Base-by-base conservation (phyloP, 2,888 invertebrate genomes). In the Alsophila aescularia region DNA sequence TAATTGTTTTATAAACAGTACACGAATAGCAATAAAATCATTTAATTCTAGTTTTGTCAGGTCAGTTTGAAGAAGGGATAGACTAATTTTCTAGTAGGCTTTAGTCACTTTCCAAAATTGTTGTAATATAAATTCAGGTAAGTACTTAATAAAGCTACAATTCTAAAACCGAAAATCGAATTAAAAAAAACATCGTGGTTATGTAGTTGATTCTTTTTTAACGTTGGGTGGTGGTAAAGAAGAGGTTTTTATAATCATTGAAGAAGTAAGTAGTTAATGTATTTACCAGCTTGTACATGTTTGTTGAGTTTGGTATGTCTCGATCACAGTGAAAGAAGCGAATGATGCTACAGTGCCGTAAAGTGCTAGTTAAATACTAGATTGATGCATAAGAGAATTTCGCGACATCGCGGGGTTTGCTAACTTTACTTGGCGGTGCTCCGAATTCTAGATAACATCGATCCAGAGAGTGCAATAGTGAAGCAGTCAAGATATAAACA, bases 261-360 rank as follows among this genome's bases (percentile, higher is more conserved):
- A 7, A 24, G 7, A 24, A 24, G 7, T 10, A 29, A 4, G 10
- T 29, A 29, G 29, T 29, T 10, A 29, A 29, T 10, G n/a, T 10
- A 32, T 42, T 43, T 83, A 92, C 92, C 88, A 90, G 85, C 75
- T 92, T 92, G 79, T 81, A 88, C 92, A 92, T 92, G 32, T 72
- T 85, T 85, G 73, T 59, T 75, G 47, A 65, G 62, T 62, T 70
- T 73, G 58, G 52, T 69, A 39, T 65, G 53, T 64, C 62, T 77
- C 57, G 63, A 64, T 65, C 66, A 67, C 56, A 60, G 63, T 51
- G 60, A 69, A 60, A 64, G 58, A 63, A 72, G 62, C 62, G 69
- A 82, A 77, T 81, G 78, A 75, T 85, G 73, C 67, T 60, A 68
- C 72, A 65, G 45, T 45, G 49, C 54, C 58, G 43, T 53, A 58